Conservation (phyloP, 2,888 invertebrate genomes). For the Chrysina gloriosa region DNA sequence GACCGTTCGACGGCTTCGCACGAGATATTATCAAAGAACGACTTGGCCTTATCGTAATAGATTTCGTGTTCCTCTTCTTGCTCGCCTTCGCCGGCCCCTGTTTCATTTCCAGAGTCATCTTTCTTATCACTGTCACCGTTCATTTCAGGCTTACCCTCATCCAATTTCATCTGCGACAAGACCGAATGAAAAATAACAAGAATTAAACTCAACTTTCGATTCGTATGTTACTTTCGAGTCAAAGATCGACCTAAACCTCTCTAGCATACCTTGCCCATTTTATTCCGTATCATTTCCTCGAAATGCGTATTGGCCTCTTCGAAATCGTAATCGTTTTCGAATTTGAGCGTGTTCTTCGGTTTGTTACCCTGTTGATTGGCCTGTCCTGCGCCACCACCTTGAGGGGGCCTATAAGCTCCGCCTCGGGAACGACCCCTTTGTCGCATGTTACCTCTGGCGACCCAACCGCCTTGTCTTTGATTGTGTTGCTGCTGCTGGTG, state of each 20-base stretch:
- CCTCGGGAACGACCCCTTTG: slow-evolving; percentile 65
- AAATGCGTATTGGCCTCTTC: slow-evolving; percentile 98
- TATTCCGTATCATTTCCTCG: slow-evolving; percentile 83
- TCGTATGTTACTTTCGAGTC: neutral
- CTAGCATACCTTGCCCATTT: slow-evolving; percentile 76
- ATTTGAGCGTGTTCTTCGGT: slow-evolving; percentile 83
- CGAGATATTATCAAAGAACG: slow-evolving; percentile 99
- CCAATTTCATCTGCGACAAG: slow-evolving; percentile 46
- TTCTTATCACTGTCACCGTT: slow-evolving; percentile 83
- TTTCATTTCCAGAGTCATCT: slow-evolving; percentile 91
- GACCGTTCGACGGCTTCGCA: slow-evolving; percentile 96
- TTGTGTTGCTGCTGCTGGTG: slow-evolving; percentile 59
- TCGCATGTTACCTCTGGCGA: slow-evolving; percentile 67
- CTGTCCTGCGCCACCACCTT: slow-evolving; percentile 48
- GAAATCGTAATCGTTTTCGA: slow-evolving; percentile 98
- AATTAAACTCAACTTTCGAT: slow-evolving; percentile 4
- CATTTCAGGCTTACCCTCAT: slow-evolving; percentile 60
- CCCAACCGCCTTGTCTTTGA: slow-evolving; percentile 60
- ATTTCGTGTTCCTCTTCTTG: slow-evolving; percentile 78
- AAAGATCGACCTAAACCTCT: neutral
- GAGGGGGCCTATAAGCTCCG: slow-evolving; percentile 39
- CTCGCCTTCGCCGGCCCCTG: slow-evolving; percentile 85
- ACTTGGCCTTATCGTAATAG: slow-evolving; percentile 94
- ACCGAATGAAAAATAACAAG: slow-evolving; percentile 24
- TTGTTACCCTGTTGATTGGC: slow-evolving; percentile 61